A percentile compares a stretch with the other conserved stretches of the same genome.
Conservation (phyloP, 2,888 invertebrate species). For the Leucoma salicis region DNA sequence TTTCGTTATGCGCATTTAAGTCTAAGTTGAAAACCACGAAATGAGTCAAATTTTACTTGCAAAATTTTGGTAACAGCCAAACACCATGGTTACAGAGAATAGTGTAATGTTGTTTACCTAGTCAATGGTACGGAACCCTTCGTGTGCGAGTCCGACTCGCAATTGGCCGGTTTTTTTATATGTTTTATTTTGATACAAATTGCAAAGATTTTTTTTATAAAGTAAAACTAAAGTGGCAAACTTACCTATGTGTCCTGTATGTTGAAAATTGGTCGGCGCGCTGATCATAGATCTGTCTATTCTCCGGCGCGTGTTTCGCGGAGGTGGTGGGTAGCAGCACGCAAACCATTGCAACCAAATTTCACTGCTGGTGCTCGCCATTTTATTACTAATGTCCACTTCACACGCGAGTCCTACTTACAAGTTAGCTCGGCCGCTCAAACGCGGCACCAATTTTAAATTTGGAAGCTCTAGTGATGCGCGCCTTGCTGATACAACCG, state of each 20-base stretch:
- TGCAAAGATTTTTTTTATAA: too few species aligned
- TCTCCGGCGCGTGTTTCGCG: conserved; percentile 88
- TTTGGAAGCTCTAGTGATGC: conserved; percentile 33
- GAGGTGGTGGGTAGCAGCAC: conserved; percentile 93
- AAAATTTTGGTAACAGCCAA: too few species aligned
- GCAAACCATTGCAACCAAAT: conserved; percentile 96
- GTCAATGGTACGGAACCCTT: too few species aligned
- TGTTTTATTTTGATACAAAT: too few species aligned
- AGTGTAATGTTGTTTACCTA: too few species aligned
- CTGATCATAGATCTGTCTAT: conserved; percentile 98
- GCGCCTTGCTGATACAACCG: conserved; percentile 34
- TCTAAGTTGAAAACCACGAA: too few species aligned
- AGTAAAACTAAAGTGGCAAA: too few species aligned
- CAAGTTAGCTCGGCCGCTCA: conserved; percentile 28
- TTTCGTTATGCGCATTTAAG: too few species aligned
- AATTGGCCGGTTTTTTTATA: too few species aligned
- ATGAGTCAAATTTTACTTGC: too few species aligned
- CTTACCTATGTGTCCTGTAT: conserved; percentile 88
- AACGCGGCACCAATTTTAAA: conserved; percentile 35
- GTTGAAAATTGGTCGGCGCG: conserved; percentile 96
- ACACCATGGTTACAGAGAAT: too few species aligned
- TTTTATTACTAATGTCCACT: conserved; percentile 61
- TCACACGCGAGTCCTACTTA: conserved; percentile 38
- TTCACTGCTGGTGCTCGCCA: conserved; percentile 89
- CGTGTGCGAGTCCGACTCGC: too few species aligned